Evolutionary conservation across 2,113 vertebrate genomes (phyloP).

Genomic region (Thunnus maccoyii): DNA sequence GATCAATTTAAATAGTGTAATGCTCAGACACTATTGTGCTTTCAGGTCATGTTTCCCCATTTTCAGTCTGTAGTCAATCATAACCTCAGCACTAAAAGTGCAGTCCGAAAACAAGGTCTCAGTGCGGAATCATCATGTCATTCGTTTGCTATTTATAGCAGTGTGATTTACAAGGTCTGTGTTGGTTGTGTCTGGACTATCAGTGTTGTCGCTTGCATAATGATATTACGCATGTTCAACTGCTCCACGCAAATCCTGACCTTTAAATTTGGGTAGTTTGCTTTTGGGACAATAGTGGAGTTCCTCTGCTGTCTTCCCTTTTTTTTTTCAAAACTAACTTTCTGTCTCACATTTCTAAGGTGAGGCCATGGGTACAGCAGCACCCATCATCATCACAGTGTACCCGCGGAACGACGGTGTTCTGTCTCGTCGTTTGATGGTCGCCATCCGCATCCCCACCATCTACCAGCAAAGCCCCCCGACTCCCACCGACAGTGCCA

Average conservation of each 20-base stretch:
- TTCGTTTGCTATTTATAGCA: slow-evolving; percentile 10
- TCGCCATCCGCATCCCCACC: slow-evolving; percentile 88
- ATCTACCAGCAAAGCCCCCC: slow-evolving; percentile 88
- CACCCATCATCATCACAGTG: slow-evolving; percentile 89
- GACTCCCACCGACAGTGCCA: slow-evolving; percentile 82
- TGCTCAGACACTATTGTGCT: background rate
- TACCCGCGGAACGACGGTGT: slow-evolving; percentile 89
- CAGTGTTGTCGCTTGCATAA: slow-evolving; percentile 20
- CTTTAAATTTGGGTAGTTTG: slow-evolving; percentile 26
- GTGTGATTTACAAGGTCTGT: background rate
- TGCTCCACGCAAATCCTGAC: slow-evolving; percentile 18
- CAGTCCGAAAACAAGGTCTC: background rate
- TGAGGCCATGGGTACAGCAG: slow-evolving; percentile 90
- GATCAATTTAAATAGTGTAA: slow-evolving; percentile 8
- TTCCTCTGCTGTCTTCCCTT: background rate
- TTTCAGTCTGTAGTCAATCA: background rate
- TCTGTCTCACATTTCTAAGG: slow-evolving; percentile 71
- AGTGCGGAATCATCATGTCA: background rate
- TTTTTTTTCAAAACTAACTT: background rate
- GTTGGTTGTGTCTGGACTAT: background rate
- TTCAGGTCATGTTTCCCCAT: background rate
- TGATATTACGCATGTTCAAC: background rate
- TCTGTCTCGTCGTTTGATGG: slow-evolving; percentile 89
- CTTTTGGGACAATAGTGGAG: background rate
- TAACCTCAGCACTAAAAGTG: background rate